These are phyloP conservation scores for Leucosticte australis DNA, from an alignment of 2,113 vertebrate species.

Conservation along the genomic window DNA sequence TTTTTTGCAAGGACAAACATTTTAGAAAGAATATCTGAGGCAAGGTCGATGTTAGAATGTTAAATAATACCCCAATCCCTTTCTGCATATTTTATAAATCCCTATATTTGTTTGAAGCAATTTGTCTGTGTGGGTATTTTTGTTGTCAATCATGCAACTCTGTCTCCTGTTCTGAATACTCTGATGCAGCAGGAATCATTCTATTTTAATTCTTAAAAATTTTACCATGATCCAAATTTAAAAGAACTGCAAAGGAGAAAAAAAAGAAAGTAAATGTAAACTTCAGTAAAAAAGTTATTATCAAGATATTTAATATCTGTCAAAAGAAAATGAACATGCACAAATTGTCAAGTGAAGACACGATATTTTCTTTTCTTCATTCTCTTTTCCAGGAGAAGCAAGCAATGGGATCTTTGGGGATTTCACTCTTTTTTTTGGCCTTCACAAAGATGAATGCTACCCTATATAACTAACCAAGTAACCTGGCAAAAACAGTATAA, in stretches of 20 bases:
- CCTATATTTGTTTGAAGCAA: neutral
- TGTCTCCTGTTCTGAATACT: neutral
- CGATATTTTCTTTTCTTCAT: neutral
- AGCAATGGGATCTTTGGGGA: neutral
- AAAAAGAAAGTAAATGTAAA: neutral
- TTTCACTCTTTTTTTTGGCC: neutral
- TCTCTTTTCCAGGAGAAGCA: neutral
- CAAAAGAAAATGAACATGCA: neutral
- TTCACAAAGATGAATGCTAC: slow-evolving; percentile 22
- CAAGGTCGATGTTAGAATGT: neutral
- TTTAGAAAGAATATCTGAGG: neutral
- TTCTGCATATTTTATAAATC: neutral
- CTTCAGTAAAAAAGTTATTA: neutral
- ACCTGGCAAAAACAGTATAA: neutral
- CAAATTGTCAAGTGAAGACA: neutral
- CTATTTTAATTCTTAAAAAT: neutral
- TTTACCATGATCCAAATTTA: neutral
- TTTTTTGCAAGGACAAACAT: neutral
- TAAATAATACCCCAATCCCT: neutral
- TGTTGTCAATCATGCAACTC: neutral
- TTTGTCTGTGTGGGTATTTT: neutral
- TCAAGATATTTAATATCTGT: neutral
- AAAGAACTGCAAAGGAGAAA: neutral
- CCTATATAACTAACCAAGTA: neutral
- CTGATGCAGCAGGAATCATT: neutral